phyloP scores from a whole-genome alignment of 2,888 invertebrate genomes.

The Eristalis pertinax region DNA sequence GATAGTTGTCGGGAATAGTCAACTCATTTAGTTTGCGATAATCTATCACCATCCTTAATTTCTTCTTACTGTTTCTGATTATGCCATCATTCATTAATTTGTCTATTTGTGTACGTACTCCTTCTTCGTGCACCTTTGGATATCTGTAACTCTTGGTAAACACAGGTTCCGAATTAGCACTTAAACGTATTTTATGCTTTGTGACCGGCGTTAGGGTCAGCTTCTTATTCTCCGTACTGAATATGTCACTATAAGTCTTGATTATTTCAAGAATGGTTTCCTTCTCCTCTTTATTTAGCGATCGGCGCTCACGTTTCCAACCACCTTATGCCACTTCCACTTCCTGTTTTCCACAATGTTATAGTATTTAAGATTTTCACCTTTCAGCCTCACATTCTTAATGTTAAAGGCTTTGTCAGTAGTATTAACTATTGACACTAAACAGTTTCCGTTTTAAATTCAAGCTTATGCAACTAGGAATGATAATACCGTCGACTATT shows the following conservation, averaged over 20 bases:
- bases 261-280: not conserved
- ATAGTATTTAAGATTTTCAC: slow-evolving; percentile 13
- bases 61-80: not conserved
- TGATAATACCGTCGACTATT: too few relatives aligned
- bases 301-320: slow-evolving; percentile 9
- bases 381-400: slow-evolving; percentile 9
- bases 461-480: slow-evolving; percentile 5
- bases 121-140: not conserved
- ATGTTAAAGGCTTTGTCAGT: slow-evolving; percentile 16
- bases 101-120: not conserved
- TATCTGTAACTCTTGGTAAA: not conserved
- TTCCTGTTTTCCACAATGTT: too few relatives aligned
- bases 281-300: slow-evolving; percentile 14
- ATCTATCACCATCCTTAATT: not conserved
- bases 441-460: too few relatives aligned
- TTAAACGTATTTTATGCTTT: too few relatives aligned
- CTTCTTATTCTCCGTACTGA: too few relatives aligned
- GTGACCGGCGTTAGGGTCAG: too few relatives aligned
- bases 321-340: too few relatives aligned
- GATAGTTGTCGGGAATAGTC: not conserved
- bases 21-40: not conserved
- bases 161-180: too few relatives aligned
- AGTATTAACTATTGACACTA: slow-evolving; percentile 5
- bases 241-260: too few relatives aligned
- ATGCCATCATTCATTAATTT: not conserved